Conservation (phyloP, 2,797 vertebrate genomes). For the Catharus ustulatus region DNA sequence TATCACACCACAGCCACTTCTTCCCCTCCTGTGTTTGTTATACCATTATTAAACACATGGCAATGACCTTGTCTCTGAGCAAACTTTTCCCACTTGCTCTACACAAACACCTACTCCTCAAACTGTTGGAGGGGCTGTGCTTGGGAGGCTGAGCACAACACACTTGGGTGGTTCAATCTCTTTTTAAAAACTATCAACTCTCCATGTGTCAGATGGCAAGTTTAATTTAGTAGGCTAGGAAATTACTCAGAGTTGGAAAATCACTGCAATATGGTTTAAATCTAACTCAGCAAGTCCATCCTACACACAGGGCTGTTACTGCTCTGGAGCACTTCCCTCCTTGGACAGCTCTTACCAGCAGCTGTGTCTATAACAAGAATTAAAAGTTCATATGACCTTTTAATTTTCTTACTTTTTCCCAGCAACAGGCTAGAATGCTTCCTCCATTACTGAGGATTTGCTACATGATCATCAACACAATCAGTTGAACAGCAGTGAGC, state of each 20-base stretch:
- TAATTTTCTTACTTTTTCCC: not conserved
- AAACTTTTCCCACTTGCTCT: not conserved
- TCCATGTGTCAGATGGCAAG: constrained; percentile 4
- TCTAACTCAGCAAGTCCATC: not conserved
- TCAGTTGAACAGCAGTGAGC: not conserved
- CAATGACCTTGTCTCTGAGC: not conserved
- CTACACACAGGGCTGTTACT: not conserved
- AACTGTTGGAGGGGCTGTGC: not conserved
- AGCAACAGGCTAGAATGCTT: not conserved
- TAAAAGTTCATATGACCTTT: not conserved
- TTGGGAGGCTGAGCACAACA: not conserved
- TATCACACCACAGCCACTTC: not conserved
- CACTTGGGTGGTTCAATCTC: not conserved
- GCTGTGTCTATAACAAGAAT: not conserved
- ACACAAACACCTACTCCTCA: not conserved
- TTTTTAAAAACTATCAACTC: not conserved
- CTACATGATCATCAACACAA: not conserved
- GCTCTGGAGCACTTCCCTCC: not conserved
- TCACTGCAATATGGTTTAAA: not conserved
- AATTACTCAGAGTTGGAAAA: constrained; percentile 3
- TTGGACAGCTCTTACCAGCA: not conserved
- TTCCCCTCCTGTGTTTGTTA: not conserved
- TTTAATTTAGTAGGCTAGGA: constrained; percentile 7
- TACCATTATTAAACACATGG: not conserved
- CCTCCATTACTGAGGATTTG: not conserved